Conservation (phyloP, 2,888 invertebrate genomes). For the Chelonus formosanus region DNA sequence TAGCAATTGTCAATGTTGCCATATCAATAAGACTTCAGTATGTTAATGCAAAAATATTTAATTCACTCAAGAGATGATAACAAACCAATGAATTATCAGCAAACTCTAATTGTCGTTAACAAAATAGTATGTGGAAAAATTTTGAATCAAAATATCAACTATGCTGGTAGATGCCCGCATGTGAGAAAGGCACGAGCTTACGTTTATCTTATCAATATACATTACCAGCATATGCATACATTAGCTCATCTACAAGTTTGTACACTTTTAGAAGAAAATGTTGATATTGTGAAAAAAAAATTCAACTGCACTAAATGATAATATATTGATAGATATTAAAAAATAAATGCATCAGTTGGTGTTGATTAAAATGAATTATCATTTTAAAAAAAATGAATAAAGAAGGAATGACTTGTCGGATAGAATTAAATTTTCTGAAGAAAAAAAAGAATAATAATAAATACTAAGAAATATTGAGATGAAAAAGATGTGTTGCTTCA, state of each 20-base stretch:
- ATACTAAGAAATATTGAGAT: too few species aligned
- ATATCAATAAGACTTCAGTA: too few species aligned
- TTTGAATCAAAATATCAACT: conserved; percentile 27
- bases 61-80: not conserved
- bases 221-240: conserved; percentile 55
- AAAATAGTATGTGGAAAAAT: conserved; percentile 25
- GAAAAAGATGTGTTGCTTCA: too few species aligned
- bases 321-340: too few species aligned
- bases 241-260: conserved; percentile 28
- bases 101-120: conserved; percentile 13
- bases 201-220: conserved; percentile 58
- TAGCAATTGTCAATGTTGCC: too few species aligned
- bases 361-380: too few species aligned
- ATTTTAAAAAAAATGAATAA: too few species aligned
- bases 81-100: not conserved
- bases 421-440: too few species aligned
- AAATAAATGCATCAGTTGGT: too few species aligned
- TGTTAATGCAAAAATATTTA: conserved; percentile 3
- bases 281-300: too few species aligned
- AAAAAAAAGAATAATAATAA: conserved; percentile 2
- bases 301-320: too few species aligned
- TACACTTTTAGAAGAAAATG: conserved; percentile 1
- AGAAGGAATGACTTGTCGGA: too few species aligned
- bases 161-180: conserved; percentile 33
- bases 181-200: conserved; percentile 35